Evolutionary conservation across 2,888 invertebrate species (phyloP).

Genomic region (Camptogramma bilineatum): DNA sequence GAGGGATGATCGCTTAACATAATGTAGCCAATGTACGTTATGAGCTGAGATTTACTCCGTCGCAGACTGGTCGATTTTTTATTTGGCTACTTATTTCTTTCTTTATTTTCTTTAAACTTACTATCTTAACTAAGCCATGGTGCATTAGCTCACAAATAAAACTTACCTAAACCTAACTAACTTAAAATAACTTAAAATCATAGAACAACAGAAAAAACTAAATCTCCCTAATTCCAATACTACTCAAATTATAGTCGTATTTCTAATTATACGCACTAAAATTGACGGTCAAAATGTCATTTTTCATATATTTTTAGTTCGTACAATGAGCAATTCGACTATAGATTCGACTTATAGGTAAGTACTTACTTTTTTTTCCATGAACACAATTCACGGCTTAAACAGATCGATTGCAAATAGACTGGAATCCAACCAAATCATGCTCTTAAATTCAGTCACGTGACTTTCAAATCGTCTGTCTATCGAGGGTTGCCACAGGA

Average conservation of each 20-base stretch:
- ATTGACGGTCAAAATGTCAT: too few relatives aligned
- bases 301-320: too few relatives aligned
- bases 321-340: too few relatives aligned
- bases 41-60: slow-evolving; percentile 47
- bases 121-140: too few relatives aligned
- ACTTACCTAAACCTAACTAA: too few relatives aligned
- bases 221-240: too few relatives aligned
- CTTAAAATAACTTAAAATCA: too few relatives aligned
- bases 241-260: too few relatives aligned
- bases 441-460: slow-evolving; percentile 39
- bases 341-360: too few relatives aligned
- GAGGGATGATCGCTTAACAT: slow-evolving; percentile 63
- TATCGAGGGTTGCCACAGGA: slow-evolving; percentile 64
- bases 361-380: background rate
- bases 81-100: slow-evolving; percentile 1
- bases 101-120: background rate
- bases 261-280: too few relatives aligned
- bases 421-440: slow-evolving; percentile 17
- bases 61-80: slow-evolving; percentile 25
- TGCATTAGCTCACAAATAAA: too few relatives aligned
- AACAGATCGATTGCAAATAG: background rate
- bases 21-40: slow-evolving; percentile 56
- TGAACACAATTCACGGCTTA: background rate
- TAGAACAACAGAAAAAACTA: too few relatives aligned
- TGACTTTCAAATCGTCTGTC: slow-evolving; percentile 56